A percentile compares a stretch with the other conserved stretches of the same genome.
Conservation (phyloP, 2,113 vertebrate species). For the Leucoraja erinaceus region DNA sequence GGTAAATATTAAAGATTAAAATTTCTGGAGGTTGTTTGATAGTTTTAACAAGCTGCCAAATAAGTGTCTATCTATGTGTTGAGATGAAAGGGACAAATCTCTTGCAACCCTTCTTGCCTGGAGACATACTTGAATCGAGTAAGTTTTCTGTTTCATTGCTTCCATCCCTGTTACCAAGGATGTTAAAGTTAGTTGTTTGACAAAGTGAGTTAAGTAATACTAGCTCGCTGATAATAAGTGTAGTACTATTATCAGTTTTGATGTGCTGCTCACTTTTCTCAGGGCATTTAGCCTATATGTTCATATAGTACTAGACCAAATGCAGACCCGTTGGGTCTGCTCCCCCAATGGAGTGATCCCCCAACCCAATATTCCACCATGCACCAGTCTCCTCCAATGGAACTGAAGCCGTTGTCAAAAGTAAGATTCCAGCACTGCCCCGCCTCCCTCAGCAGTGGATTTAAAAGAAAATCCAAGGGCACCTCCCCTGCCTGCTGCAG, state of each 20-base stretch:
- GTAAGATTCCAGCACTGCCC: no score
- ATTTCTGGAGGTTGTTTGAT: slow-evolving; percentile 15
- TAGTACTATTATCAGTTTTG: background rate
- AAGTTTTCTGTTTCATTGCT: background rate
- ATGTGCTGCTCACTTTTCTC: background rate
- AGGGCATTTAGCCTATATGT: background rate
- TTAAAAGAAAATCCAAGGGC: no score
- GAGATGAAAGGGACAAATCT: slow-evolving; percentile 28
- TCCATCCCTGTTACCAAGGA: background rate
- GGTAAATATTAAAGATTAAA: background rate
- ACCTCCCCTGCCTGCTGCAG: no score
- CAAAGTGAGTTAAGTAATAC: background rate
- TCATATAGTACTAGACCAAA: background rate
- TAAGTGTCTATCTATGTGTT: background rate
- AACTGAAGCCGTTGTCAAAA: no score
- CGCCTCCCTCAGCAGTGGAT: no score
- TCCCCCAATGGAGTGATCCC: no score
- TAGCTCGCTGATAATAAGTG: background rate
- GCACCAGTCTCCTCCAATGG: no score
- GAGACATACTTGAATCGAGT: slow-evolving; percentile 25
- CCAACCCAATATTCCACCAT: no score
- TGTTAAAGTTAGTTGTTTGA: background rate
- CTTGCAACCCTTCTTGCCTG: slow-evolving; percentile 1
- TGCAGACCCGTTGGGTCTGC: no score
- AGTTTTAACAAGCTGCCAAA: background rate